Evolutionary conservation across 2,113 vertebrate genomes (phyloP).

Genomic region (Caranx melampygus): DNA sequence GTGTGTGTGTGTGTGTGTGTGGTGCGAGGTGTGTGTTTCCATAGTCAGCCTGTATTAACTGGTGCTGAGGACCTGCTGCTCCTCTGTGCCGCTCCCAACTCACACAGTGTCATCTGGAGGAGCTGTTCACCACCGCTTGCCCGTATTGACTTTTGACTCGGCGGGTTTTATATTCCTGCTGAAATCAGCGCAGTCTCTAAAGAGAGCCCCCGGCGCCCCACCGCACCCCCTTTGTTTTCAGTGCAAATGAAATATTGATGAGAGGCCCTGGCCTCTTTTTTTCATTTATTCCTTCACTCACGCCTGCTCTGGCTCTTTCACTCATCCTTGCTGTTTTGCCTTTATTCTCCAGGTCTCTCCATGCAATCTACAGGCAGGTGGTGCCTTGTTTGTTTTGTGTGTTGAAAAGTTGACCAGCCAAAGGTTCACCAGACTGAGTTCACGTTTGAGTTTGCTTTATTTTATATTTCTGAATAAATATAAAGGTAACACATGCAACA

Average conservation of each 20-base stretch:
- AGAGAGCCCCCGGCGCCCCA: neutral
- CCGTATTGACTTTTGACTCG: slow-evolving; percentile 58
- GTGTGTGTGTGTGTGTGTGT: neutral
- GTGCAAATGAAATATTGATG: slow-evolving; percentile 73
- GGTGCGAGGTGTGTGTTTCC: neutral
- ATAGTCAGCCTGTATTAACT: slow-evolving; percentile 23
- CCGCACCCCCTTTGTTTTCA: slow-evolving; percentile 35
- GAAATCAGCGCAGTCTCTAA: slow-evolving; percentile 59
- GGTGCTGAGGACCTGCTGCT: slow-evolving; percentile 30
- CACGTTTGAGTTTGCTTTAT: neutral
- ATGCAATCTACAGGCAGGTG: slow-evolving; percentile 10
- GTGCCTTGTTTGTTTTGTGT: neutral
- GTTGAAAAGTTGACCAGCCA: neutral
- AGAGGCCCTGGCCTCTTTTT: slow-evolving; percentile 40
- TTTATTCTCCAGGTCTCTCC: slow-evolving; percentile 3
- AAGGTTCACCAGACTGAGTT: neutral
- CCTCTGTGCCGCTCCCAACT: neutral
- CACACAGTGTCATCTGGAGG: slow-evolving; percentile 57
- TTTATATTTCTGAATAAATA: neutral
- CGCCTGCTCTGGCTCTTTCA: neutral
- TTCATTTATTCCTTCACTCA: slow-evolving; percentile 33
- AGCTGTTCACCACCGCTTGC: slow-evolving; percentile 43
- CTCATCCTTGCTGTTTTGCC: slow-evolving; percentile 3
- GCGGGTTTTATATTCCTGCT: slow-evolving; percentile 56
- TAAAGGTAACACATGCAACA: neutral